These are phyloP conservation scores for Poecilia gillii DNA, from an alignment of 2,797 vertebrate genomes.

Conservation along the genomic window DNA sequence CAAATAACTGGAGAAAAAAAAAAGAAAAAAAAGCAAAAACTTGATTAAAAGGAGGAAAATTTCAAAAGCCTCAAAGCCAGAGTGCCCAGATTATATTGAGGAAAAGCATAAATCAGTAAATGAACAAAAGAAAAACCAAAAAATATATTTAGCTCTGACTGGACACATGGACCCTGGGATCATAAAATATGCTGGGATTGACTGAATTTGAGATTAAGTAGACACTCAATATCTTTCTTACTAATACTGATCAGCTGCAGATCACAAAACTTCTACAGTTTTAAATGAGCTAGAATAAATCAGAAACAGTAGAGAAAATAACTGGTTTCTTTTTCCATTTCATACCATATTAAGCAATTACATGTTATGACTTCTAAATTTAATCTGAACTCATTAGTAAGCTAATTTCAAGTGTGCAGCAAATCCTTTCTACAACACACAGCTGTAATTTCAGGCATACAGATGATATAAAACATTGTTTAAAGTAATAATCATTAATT, in stretches of 20 bases:
- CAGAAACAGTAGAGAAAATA: not conserved
- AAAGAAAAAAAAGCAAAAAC: not conserved
- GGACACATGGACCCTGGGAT: not conserved
- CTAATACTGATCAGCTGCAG: not conserved
- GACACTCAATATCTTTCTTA: not conserved
- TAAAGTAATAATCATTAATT: not conserved
- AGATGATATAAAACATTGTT: not conserved
- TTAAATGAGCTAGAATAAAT: not conserved
- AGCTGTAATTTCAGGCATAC: not conserved
- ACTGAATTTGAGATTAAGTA: not conserved
- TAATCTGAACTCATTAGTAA: not conserved
- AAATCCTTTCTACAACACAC: not conserved
- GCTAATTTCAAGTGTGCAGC: not conserved
- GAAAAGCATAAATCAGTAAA: not conserved
- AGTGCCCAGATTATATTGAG: not conserved
- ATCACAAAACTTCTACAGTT: not conserved
- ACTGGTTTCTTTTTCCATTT: not conserved
- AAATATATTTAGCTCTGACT: not conserved
- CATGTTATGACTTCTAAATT: not conserved
- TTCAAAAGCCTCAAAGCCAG: slow-evolving; percentile 1
- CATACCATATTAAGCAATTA: not conserved
- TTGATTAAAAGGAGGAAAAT: slow-evolving; percentile 5
- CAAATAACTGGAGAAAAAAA: not conserved
- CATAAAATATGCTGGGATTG: not conserved
- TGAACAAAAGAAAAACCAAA: too few species aligned